Percentiles rank a stretch among this genome's conserved stretches.
These are phyloP conservation scores for Aspidiotus destructor DNA, from an alignment of 2,888 invertebrate species.

Conservation along the genomic window DNA sequence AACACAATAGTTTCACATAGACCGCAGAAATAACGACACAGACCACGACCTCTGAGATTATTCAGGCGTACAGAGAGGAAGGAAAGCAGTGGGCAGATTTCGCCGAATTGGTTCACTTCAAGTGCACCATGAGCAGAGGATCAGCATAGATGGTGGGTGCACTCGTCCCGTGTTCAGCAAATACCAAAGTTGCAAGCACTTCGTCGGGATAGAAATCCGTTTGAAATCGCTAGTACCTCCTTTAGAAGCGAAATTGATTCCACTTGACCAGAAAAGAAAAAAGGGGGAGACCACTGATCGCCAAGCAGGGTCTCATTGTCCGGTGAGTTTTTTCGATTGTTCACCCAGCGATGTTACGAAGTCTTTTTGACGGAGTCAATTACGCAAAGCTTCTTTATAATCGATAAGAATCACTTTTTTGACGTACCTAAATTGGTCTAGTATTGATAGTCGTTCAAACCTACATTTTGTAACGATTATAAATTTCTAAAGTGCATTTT, in stretches of 20 bases:
- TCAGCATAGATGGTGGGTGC: neutral
- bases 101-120: neutral
- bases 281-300: neutral
- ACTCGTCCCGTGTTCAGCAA: neutral
- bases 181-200: neutral
- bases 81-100: neutral
- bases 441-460: neutral
- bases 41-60: neutral
- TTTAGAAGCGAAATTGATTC: constrained; percentile 2
- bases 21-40: too few relatives aligned
- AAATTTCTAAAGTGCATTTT: neutral
- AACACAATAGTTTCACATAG: too few relatives aligned
- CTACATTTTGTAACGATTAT: neutral
- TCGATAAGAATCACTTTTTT: neutral
- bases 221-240: neutral
- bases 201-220: neutral
- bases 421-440: neutral
- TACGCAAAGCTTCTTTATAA: neutral
- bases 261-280: neutral
- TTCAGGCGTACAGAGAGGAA: neutral
- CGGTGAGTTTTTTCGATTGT: neutral
- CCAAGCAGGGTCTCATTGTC: neutral
- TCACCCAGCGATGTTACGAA: neutral
- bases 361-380: neutral
- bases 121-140: neutral